These are phyloP conservation scores for Epirrhoe tristata DNA, from an alignment of 2,888 invertebrate species.

Conservation along the genomic window DNA sequence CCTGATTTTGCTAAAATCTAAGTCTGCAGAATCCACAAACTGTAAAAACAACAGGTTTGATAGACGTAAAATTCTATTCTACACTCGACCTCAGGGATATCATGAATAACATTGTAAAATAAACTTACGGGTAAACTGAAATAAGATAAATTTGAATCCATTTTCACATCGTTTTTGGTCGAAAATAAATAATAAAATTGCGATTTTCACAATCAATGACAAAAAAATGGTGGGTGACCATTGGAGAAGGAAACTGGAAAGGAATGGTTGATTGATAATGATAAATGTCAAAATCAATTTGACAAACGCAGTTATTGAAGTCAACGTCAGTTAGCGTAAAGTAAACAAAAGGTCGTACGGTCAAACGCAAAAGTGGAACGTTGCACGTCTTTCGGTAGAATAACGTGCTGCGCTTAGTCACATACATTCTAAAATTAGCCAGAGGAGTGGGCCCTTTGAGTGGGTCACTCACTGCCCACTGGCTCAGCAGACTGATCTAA, in stretches of 20 bases:
- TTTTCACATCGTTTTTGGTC: constrained; percentile 40
- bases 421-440: too few species aligned
- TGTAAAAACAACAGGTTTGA: constrained; percentile 41
- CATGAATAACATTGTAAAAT: constrained; percentile 1
- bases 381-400: neutral
- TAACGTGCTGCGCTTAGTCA: neutral
- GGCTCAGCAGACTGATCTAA: too few species aligned
- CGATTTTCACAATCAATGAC: neutral
- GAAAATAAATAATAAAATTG: neutral
- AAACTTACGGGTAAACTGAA: constrained; percentile 74
- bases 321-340: too few species aligned
- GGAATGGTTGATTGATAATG: too few species aligned
- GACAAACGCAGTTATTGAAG: too few species aligned
- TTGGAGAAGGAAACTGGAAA: too few species aligned
- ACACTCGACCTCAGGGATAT: neutral
- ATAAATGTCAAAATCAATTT: too few species aligned
- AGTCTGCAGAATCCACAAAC: constrained; percentile 73
- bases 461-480: too few species aligned
- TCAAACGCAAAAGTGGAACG: neutral
- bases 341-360: too few species aligned
- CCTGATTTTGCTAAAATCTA: constrained; percentile 57
- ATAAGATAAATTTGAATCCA: constrained; percentile 72
- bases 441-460: too few species aligned
- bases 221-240: too few species aligned
- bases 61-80: neutral